Percentiles rank a stretch among this genome's conserved stretches.
Conservation (phyloP, 2,113 vertebrate species). For the Thunnus maccoyii region DNA sequence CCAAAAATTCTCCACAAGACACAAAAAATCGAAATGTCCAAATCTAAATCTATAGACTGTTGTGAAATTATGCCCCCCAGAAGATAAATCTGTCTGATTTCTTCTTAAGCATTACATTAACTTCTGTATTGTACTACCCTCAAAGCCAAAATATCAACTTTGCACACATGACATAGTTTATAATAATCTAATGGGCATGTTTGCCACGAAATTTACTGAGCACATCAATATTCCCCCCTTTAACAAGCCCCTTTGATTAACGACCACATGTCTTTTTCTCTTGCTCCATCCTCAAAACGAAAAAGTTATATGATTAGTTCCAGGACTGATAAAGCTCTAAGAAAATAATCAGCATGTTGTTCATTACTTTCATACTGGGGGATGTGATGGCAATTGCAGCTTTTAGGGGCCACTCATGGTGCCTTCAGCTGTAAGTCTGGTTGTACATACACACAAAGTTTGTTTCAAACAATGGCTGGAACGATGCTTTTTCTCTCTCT, state of each 20-base stretch:
- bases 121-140: background rate
- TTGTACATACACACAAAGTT: background rate
- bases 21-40: no score
- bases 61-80: background rate
- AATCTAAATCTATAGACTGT: background rate
- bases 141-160: conserved; percentile 3
- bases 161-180: background rate
- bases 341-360: conserved; percentile 5
- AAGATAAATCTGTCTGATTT: background rate
- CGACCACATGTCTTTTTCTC: background rate
- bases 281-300: background rate
- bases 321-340: background rate
- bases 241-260: conserved; percentile 11
- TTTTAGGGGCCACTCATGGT: background rate
- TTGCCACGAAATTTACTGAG: background rate
- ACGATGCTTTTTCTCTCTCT: background rate
- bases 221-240: background rate
- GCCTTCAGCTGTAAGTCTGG: conserved; percentile 9
- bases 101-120: background rate
- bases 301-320: background rate
- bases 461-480: background rate
- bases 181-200: conserved; percentile 21
- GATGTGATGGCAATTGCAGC: background rate
- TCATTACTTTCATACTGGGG: conserved; percentile 15
- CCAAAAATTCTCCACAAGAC: background rate